Conservation (phyloP, 1,140 invertebrate species). For the Drosophila simulans region DNA sequence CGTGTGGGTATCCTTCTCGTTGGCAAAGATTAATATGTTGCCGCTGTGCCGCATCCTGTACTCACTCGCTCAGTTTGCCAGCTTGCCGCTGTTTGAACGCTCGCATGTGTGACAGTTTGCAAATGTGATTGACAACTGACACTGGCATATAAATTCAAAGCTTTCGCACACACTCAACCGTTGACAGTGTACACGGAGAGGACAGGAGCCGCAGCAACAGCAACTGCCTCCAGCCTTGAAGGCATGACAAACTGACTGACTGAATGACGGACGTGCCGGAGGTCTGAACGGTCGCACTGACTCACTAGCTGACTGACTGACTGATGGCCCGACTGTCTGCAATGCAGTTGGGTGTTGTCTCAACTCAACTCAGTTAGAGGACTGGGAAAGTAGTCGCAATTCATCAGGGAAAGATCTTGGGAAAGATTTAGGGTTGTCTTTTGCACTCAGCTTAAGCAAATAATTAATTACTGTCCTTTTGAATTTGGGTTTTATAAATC, state of each 20-base stretch:
- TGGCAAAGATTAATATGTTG: constrained; percentile 83
- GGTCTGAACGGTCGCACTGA: constrained; percentile 29
- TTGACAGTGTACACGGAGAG: constrained; percentile 48
- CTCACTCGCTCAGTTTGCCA: constrained; percentile 57
- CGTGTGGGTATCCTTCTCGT: constrained; percentile 56
- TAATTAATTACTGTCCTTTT: neutral
- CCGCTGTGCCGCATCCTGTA: constrained; percentile 58
- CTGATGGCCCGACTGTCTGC: constrained; percentile 58
- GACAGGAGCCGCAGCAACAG: constrained; percentile 21
- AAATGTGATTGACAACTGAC: constrained; percentile 83
- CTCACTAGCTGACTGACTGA: constrained; percentile 35
- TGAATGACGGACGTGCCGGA: constrained; percentile 36
- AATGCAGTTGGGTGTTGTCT: constrained; percentile 50
- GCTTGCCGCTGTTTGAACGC: constrained; percentile 16
- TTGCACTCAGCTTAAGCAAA: neutral
- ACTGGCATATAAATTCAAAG: constrained; percentile 82
- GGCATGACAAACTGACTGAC: constrained; percentile 60
- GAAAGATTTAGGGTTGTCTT: constrained; percentile 7
- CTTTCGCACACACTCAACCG: constrained; percentile 53
- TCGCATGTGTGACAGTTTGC: constrained; percentile 80
- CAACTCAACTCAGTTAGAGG: constrained; percentile 27
- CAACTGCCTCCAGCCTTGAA: constrained; percentile 28
- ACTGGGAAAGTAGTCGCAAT: constrained; percentile 42
- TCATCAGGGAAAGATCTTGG: constrained; percentile 15
- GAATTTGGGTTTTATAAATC: neutral